Evolutionary conservation across 2,113 vertebrate genomes (phyloP).

Genomic region (Phalacrocorax brasilianus): DNA sequence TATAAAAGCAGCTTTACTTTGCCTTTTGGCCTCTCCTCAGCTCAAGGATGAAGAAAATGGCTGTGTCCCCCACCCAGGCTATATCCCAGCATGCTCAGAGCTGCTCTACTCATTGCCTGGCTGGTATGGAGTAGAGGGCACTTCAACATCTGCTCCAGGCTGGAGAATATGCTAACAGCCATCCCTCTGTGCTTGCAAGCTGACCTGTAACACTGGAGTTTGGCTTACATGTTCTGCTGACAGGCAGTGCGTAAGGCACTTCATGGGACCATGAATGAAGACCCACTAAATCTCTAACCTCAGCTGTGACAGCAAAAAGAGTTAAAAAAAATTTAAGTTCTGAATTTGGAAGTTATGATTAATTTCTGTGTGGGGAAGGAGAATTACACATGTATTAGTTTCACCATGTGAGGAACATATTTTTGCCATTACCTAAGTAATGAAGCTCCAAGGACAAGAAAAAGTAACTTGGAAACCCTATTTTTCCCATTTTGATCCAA

Average conservation of each 20-base stretch:
- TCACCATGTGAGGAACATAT: neutral
- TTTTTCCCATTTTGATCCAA: slow-evolving; percentile 45
- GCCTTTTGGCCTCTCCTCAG: neutral
- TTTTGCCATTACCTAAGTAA: slow-evolving; percentile 41
- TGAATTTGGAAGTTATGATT: slow-evolving; percentile 20
- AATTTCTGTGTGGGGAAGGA: slow-evolving; percentile 25
- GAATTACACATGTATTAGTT: slow-evolving; percentile 30
- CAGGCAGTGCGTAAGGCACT: neutral
- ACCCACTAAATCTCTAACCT: neutral
- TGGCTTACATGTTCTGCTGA: neutral
- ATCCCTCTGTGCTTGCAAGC: neutral
- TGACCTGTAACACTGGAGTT: neutral
- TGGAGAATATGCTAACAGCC: neutral
- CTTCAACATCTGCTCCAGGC: neutral
- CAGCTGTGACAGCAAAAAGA: neutral
- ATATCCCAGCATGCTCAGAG: neutral
- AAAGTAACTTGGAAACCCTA: slow-evolving; percentile 30
- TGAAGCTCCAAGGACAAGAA: slow-evolving; percentile 33
- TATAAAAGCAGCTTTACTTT: neutral
- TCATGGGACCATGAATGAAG: neutral
- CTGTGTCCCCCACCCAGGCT: neutral
- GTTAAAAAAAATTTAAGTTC: neutral
- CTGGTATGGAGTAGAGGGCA: neutral
- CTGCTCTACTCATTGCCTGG: neutral
- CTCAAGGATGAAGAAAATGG: neutral